These are phyloP conservation scores for Triplophysa bombifrons DNA, from an alignment of 2,797 vertebrate genomes.

Conservation along the genomic window DNA sequence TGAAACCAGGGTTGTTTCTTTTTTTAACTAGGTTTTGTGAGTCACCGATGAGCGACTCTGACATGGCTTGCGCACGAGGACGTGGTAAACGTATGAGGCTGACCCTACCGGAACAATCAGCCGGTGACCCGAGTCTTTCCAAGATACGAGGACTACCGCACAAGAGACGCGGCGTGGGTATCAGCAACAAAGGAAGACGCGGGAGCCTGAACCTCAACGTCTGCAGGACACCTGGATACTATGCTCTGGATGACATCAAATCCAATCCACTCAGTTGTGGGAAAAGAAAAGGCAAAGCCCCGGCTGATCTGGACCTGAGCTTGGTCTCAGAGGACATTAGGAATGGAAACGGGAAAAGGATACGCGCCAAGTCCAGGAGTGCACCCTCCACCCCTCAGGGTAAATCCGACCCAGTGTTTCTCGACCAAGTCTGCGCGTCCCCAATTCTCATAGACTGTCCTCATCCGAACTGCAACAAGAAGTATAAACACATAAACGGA, in stretches of 20 bases:
- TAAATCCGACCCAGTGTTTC: conserved; percentile 88
- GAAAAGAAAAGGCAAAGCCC: conserved; percentile 92
- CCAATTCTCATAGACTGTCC: conserved; percentile 98
- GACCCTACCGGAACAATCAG: conserved; percentile 80
- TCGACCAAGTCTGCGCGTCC: conserved; percentile 92
- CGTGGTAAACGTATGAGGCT: conserved; percentile 91
- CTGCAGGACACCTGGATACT: conserved; percentile 89
- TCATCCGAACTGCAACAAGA: conserved; percentile 99
- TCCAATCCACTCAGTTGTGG: conserved; percentile 78
- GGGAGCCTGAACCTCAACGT: conserved; percentile 92
- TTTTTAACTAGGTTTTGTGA: conserved; percentile 89
- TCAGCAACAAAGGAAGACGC: conserved; percentile 91
- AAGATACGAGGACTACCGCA: conserved; percentile 90
- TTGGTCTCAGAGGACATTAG: conserved; percentile 87
- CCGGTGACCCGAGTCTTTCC: conserved; percentile 78
- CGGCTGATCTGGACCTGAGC: conserved; percentile 91
- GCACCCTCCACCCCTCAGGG: conserved; percentile 95
- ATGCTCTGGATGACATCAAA: conserved; percentile 90
- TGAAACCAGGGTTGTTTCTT: background rate
- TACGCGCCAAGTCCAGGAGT: conserved; percentile 93
- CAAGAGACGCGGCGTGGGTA: conserved; percentile 87
- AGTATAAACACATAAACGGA: conserved; percentile 99
- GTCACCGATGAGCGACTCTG: conserved; percentile 93
- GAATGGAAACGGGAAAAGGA: conserved; percentile 88
- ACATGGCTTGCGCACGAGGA: conserved; percentile 90